Evolutionary conservation across 92 coral and sea anemone species (phyloP), one percentile per base, ranked within the genome.

Genomic region (Paragorgia papillata): DNA sequence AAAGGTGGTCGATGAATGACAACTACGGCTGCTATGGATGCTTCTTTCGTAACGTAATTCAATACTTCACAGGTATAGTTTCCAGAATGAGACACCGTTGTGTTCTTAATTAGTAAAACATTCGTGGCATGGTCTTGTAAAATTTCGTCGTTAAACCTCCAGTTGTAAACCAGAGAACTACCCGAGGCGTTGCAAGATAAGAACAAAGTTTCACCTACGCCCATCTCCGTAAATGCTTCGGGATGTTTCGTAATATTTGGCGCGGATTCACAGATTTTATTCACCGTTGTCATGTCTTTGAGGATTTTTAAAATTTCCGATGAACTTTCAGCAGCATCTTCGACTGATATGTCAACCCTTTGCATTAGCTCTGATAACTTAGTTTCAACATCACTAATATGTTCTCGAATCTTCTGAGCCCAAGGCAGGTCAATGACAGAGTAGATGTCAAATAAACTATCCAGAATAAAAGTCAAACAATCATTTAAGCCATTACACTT

Each of bases 241-340:
- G 96, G 96, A 34, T 90, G 89, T 20, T 67, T 53, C 55, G 96
- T 87, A 8, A 90, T 85, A 51, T 82, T 88, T 29, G 96, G 96
- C n/a, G 92, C 82, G 18, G 62, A 54, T 28, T 86, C 96, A 63
- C 96, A 90, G 75, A 84, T 81, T 15, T 80, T 50, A 26, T 90
- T 74, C 25, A 43, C 54, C 13, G 69, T 75, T 32, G 46, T 57
- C 19, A 82, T 76, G 30, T 73, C 86, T 40, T 75, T 25, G 30
- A 90, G 75, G 34, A 79, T 79, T 27, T 34, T 63, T 37, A 87
- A 43, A 55, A 88, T 58, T 46, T 67, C 69, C 27, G 48, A 51
- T 28, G 96, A 73, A 48, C 55, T 60, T 24, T 74, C 81, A 26
- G 62, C 73, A 21, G 88, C 90, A 14, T 74, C 81, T 3, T 57